Conservation (phyloP, 2,888 invertebrate genomes). For the Ichneumoninae sp. region DNA sequence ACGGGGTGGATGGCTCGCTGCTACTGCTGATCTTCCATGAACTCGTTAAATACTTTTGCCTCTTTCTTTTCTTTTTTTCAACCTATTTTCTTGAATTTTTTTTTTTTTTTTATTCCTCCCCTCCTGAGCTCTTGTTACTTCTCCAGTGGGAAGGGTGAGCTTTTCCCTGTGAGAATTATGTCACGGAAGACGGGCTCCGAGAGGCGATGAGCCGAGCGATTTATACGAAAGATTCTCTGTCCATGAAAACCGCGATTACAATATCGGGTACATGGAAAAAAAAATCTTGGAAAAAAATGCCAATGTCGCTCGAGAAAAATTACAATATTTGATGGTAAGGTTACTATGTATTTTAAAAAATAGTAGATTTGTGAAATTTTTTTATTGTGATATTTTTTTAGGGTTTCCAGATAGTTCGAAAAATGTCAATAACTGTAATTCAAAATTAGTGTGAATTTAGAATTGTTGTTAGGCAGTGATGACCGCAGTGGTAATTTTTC, state of each 20-base stretch:
- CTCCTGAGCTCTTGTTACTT: background rate
- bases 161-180: background rate
- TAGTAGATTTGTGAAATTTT: too few species aligned
- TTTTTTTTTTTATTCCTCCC: background rate
- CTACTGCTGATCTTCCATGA: constrained; percentile 21
- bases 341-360: too few species aligned
- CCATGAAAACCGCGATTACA: background rate
- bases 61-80: background rate
- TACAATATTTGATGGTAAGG: too few species aligned
- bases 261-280: background rate
- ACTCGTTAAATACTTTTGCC: constrained; percentile 26
- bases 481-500: too few species aligned
- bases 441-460: too few species aligned
- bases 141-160: background rate
- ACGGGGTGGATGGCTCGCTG: background rate
- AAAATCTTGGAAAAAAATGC: background rate
- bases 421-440: too few species aligned
- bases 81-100: constrained; percentile 10
- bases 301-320: background rate
- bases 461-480: too few species aligned
- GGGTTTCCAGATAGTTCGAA: too few species aligned
- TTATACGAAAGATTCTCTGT: background rate
- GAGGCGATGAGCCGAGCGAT: background rate
- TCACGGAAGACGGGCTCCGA: background rate
- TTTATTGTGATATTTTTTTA: too few species aligned